Conservation (phyloP, 2,888 invertebrate species). For the Antheraea assamensis region DNA sequence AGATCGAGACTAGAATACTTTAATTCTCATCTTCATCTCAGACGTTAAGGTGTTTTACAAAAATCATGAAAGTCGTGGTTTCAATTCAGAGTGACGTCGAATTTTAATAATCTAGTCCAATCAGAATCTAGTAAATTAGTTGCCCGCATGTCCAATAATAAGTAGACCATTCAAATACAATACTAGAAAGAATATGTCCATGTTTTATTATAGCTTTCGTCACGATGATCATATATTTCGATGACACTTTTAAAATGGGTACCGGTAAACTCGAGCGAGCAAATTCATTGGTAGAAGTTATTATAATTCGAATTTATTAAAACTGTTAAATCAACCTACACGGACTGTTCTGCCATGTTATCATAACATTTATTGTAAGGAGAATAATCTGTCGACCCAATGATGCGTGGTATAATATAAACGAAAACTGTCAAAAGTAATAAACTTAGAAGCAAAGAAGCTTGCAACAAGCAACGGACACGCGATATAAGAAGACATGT, state of each 20-base stretch:
- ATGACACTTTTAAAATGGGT: not conserved
- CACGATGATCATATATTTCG: no score
- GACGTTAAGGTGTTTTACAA: not conserved
- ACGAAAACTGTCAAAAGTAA: slow-evolving; percentile 73
- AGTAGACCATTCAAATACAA: not conserved
- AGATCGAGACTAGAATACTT: no score
- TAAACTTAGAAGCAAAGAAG: slow-evolving; percentile 59
- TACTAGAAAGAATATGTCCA: not conserved
- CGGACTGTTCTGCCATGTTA: not conserved
- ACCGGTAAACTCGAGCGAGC: not conserved
- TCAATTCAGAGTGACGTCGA: not conserved
- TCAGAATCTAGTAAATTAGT: not conserved
- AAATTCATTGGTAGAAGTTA: not conserved
- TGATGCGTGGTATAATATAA: slow-evolving; percentile 53
- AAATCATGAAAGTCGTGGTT: not conserved
- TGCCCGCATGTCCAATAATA: not conserved
- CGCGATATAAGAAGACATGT: slow-evolving; percentile 75
- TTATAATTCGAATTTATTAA: not conserved
- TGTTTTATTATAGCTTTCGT: no score
- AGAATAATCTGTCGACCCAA: slow-evolving; percentile 48
- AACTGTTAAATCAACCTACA: not conserved
- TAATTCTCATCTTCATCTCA: no score
- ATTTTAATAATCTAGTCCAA: not conserved
- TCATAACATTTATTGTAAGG: slow-evolving; percentile 5
- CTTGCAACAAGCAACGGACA: slow-evolving; percentile 55